Evolutionary conservation across 2,888 invertebrate species (phyloP).

Genomic region (Drosophila mettleri): DNA sequence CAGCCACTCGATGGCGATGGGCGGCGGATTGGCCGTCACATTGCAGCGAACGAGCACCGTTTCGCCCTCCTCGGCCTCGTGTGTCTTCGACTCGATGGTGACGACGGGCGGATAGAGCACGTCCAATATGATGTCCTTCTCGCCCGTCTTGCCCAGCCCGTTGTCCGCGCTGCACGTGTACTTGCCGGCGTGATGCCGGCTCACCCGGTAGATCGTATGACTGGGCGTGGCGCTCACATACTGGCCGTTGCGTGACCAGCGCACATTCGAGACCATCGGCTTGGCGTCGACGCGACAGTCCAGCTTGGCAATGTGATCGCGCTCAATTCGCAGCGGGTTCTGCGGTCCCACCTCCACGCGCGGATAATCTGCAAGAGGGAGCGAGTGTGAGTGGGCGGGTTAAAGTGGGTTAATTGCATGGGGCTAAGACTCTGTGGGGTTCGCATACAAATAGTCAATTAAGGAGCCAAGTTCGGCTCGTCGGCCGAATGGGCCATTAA

Average conservation of each 20-base stretch:
- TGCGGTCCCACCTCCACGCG: conserved; percentile 96
- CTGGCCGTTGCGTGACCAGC: conserved; percentile 94
- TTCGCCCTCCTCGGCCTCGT: conserved; percentile 94
- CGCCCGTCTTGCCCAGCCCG: conserved; percentile 91
- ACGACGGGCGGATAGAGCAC: conserved; percentile 94
- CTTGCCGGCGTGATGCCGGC: conserved; percentile 93
- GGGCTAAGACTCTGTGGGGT: conserved; percentile 10
- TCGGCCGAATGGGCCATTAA: conserved; percentile 58
- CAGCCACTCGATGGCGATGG: conserved; percentile 93
- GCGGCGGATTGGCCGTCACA: conserved; percentile 94
- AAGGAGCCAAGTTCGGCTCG: conserved; percentile 36
- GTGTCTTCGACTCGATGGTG: conserved; percentile 91
- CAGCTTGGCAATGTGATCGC: conserved; percentile 93
- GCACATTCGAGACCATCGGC: conserved; percentile 92
- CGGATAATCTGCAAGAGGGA: conserved; percentile 90
- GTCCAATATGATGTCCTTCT: conserved; percentile 92
- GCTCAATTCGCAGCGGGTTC: conserved; percentile 94
- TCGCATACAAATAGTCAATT: conserved; percentile 75
- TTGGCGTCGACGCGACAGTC: conserved; percentile 97
- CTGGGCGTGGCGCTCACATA: conserved; percentile 92
- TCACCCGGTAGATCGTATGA: conserved; percentile 91
- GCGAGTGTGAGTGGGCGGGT: background rate
- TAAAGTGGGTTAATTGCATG: conserved; percentile 2
- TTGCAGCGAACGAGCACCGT: conserved; percentile 93
- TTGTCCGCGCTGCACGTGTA: conserved; percentile 96